Evolutionary conservation across 2,888 invertebrate genomes (phyloP).

Genomic region (Hirudinaria manillensis): DNA sequence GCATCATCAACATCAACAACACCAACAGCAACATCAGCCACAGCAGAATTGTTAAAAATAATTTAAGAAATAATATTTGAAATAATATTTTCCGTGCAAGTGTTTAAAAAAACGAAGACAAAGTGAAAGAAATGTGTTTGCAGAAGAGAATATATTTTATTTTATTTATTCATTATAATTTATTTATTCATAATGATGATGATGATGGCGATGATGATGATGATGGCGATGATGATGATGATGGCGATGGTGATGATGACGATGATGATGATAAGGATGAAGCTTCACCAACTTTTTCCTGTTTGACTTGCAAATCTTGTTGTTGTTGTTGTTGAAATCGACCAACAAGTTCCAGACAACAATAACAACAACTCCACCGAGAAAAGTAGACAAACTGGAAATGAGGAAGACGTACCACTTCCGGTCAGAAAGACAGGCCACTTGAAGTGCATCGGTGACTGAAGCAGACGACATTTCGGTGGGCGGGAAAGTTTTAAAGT

Average conservation of each 20-base stretch:
- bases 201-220: background rate
- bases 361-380: conserved; percentile 19
- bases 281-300: background rate
- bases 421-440: conserved; percentile 8
- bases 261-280: background rate
- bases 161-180: too few relatives aligned
- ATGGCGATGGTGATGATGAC: background rate
- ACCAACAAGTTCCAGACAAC: background rate
- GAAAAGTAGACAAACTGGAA: conserved; percentile 16
- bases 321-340: background rate
- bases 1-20: too few relatives aligned
- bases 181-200: too few relatives aligned
- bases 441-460: background rate
- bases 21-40: too few relatives aligned
- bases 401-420: conserved; percentile 27
- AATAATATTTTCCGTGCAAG: too few relatives aligned
- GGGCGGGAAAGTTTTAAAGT: too few relatives aligned
- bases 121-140: too few relatives aligned
- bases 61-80: too few relatives aligned
- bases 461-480: background rate
- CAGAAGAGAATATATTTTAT: too few relatives aligned
- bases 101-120: too few relatives aligned
- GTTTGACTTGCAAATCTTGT: background rate
- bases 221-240: conserved; percentile 7
- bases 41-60: too few relatives aligned